Conservation (phyloP, 2,888 invertebrate genomes). For the Parnassius mnemosyne region DNA sequence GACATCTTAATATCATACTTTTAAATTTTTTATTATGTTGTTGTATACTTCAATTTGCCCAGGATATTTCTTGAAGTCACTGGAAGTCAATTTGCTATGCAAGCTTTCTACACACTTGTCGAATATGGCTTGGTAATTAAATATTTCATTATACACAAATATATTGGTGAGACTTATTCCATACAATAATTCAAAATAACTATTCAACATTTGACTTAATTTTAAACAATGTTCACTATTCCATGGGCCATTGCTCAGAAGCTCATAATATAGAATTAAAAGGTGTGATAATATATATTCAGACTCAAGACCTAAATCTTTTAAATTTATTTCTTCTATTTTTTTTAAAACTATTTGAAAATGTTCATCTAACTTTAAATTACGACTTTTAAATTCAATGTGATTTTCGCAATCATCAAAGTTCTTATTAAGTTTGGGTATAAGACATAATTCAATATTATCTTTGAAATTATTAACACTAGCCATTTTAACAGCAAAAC, state of each 20-base stretch:
- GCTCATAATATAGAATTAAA: conserved; percentile 54
- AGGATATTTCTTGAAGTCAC: conserved; percentile 61
- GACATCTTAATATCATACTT: conserved; percentile 38
- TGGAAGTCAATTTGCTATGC: conserved; percentile 52
- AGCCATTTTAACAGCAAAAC: conserved; percentile 18
- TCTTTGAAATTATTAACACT: conserved; percentile 17
- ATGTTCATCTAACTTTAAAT: conserved; percentile 42
- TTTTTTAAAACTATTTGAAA: conserved; percentile 43
- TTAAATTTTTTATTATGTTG: conserved; percentile 45
- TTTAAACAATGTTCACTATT: conserved; percentile 43
- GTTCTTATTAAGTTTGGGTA: conserved; percentile 54
- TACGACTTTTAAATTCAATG: conserved; percentile 50
- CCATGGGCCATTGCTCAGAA: conserved; percentile 50
- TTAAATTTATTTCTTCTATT: conserved; percentile 45
- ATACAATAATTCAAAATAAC: conserved; percentile 45
- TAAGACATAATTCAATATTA: conserved; percentile 42
- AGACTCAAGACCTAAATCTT: conserved; percentile 34
- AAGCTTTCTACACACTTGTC: conserved; percentile 53
- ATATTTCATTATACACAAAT: conserved; percentile 39
- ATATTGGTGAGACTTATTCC: conserved; percentile 44
- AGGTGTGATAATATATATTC: conserved; percentile 45
- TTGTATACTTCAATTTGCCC: conserved; percentile 59
- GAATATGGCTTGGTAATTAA: conserved; percentile 55
- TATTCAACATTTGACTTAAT: conserved; percentile 45
- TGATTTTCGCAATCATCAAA: conserved; percentile 51